Base-by-base conservation (phyloP, 2,888 invertebrate species). In the Drosophila leonis region DNA sequence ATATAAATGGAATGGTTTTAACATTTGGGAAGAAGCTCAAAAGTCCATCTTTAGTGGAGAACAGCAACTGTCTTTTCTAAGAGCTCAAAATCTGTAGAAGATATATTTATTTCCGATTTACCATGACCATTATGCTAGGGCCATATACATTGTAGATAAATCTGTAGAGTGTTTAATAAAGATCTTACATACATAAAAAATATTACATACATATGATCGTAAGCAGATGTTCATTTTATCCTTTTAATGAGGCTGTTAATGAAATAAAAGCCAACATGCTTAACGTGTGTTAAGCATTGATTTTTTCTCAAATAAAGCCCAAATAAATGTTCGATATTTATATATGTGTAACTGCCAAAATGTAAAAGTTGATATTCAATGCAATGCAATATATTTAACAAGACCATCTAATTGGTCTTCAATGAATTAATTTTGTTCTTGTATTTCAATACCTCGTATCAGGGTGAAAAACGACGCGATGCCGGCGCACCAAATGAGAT, bases 391-490 rank as follows among this genome's bases (percentile, higher is more conserved):
- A 2, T 0, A 13, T 13, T 20, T 44, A 24, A 24, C 12, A 13
- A 44, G 42, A 4, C 15, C 15, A 8, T 24, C 44, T 15, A 8
- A 13, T 13, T 24, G 4, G 8, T 35, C 13, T 13, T 35, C 13
- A 13, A 35, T 35, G 5, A 35, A 35, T 4, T 13, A 5, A 7
- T 1, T 8, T 13, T 15, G 79, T 89, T 90, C 27, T 83, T 90
- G 80, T 89, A 72, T 91, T 31, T 33, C 12, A 20, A 18, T 20
- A 20, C 18, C 1, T 8, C 18, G 72, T 87, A 88, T 80, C 94
- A 97, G 97, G 97, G 96, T 91, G 96, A 97, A 93, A 97, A 97
- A 94, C 97, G 97, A 93, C 95, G 97, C 86, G 97, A 97, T 90
- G 95, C 96, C 62, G 94, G 95, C 77, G 95, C 96, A 80, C 96